Base-by-base conservation (phyloP, 2,888 invertebrate species). In the Ormyrus nitidulus region DNA sequence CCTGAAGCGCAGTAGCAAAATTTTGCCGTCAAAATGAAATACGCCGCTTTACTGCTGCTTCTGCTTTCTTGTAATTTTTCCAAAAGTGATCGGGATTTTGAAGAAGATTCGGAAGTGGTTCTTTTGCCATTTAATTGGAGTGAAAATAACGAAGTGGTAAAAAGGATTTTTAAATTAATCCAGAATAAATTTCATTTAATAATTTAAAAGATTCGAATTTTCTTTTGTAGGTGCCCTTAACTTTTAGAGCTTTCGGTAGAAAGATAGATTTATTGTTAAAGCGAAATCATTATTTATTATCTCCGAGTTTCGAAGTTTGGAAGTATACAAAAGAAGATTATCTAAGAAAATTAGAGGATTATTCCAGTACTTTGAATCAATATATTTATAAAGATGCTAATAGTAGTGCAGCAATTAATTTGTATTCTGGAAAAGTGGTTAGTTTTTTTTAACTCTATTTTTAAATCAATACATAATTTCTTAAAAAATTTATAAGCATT, bases 361-460 rank as follows among this genome's bases (percentile, higher is more conserved):
- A 89, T n/a, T 84, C 85, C 69, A 84, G 89, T 2, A 84, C 91
- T 13, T 91, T 92, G 56, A 95, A 95, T 87, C 94, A 95, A 88
- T 95, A 93, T 89, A 90, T 95, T 66, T 94, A 95, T 87, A 87
- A 91, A 5, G 93, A 93, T 82, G 90, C 90, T 0, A 90, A 89
- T 11, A 91, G 92, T 46, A 93, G 94, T 0, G 95, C 95, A 8
- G 94, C 95, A 1, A 92, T 95, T 83, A 95, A 94, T 83, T 92
- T 94, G 59, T 95, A 92, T 83, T 92, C 93, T 82, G 92, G 93
- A 85, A 90, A 92, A 66, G 91, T 95, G 89, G 95, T 95, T 90
- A 92, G 93, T n/a, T 68, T 51, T 51, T 5, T 34, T 34, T 34
- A 34, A 34, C 34, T 34, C 34, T 34, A 34, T 34, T 64, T 34